A percentile compares a stretch with the other conserved stretches of the same genome.
Conservation (phyloP, 2,113 vertebrate species). For the Planiliza haematocheilus region DNA sequence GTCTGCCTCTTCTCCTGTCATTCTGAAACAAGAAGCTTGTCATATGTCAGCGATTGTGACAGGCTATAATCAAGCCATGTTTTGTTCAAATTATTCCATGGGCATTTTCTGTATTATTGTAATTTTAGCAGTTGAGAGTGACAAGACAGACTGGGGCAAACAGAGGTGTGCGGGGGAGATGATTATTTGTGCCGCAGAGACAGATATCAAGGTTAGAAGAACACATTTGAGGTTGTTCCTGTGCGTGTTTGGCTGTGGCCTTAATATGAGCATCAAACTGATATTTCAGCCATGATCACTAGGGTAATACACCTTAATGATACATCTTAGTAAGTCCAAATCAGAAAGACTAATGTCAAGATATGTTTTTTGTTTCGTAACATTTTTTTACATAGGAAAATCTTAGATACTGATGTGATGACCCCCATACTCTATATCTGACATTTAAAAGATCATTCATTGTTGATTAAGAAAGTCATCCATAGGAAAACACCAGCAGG, state of each 20-base stretch:
- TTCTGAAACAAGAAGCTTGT: slow-evolving; percentile 9
- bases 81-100: slow-evolving; percentile 21
- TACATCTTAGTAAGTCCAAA: too few species aligned
- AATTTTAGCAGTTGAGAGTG: slow-evolving; percentile 26
- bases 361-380: too few species aligned
- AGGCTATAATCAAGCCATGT: slow-evolving; percentile 14
- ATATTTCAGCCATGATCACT: neutral
- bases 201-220: slow-evolving; percentile 8
- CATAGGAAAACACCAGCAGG: too few species aligned
- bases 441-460: too few species aligned
- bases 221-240: neutral
- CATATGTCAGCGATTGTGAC: slow-evolving; percentile 15
- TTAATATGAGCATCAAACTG: neutral
- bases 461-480: too few species aligned
- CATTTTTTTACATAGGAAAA: too few species aligned
- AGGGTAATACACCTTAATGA: too few species aligned
- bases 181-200: neutral
- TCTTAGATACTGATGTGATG: too few species aligned
- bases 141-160: slow-evolving; percentile 6
- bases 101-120: slow-evolving; percentile 5
- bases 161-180: slow-evolving; percentile 6
- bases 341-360: too few species aligned
- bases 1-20: slow-evolving; percentile 4
- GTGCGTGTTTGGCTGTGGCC: neutral
- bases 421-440: too few species aligned